Conservation (phyloP, 1,140 invertebrate genomes). For the Hermatobates lingyangjiaoensis region DNA sequence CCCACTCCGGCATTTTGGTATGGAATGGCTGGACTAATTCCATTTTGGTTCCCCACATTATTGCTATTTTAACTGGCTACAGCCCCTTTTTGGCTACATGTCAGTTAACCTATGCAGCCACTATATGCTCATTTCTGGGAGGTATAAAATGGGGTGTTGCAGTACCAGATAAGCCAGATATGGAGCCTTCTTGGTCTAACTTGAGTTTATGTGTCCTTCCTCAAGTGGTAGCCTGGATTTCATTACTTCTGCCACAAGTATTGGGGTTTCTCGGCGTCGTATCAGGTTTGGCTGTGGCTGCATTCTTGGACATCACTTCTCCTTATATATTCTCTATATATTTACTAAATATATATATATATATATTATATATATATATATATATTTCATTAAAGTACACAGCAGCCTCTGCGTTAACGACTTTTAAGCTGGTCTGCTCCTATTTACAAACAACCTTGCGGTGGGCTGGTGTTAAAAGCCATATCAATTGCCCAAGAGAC, state of each 20-base stretch:
- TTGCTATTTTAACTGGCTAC: slow-evolving; percentile 9
- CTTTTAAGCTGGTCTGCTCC: too few species aligned
- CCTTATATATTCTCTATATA: too few species aligned
- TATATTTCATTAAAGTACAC: too few species aligned
- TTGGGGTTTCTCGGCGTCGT: slow-evolving; percentile 9
- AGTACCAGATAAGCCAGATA: neutral
- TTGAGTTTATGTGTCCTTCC: slow-evolving; percentile 8
- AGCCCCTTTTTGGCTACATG: slow-evolving; percentile 7
- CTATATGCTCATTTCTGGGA: slow-evolving; percentile 13
- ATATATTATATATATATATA: too few species aligned
- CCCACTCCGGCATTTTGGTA: slow-evolving; percentile 10
- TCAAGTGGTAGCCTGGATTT: slow-evolving; percentile 9
- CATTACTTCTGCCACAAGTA: slow-evolving; percentile 10
- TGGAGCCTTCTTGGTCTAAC: slow-evolving; percentile 2
- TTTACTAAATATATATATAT: too few species aligned
- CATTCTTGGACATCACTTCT: slow-evolving; percentile 7
- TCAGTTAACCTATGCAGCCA: slow-evolving; percentile 13
- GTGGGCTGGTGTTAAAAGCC: too few species aligned
- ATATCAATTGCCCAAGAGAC: too few species aligned
- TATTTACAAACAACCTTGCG: too few species aligned
- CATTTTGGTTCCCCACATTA: slow-evolving; percentile 10
- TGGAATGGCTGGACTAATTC: slow-evolving; percentile 13
- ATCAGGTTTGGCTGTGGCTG: slow-evolving; percentile 4
- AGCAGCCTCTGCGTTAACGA: too few species aligned
- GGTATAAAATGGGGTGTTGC: slow-evolving; percentile 12